These are phyloP conservation scores for Astreopora myriophthalma DNA, from an alignment of 64 coral and sea anemone genomes.

Conservation along the genomic window DNA sequence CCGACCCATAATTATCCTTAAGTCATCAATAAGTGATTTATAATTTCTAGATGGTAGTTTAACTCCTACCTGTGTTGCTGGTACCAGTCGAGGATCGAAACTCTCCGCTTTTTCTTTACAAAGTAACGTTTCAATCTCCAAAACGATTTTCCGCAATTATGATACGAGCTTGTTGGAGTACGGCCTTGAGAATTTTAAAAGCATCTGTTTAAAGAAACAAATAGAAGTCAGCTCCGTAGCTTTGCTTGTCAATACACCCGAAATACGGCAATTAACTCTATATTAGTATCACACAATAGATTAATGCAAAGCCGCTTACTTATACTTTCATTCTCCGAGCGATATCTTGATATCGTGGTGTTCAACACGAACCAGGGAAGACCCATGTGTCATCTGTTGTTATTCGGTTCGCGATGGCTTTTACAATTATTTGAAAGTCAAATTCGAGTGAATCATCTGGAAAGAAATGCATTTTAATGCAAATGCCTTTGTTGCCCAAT, in stretches of 20 bases:
- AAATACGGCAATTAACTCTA: neutral
- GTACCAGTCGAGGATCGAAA: neutral
- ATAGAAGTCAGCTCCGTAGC: neutral
- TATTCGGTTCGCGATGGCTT: neutral
- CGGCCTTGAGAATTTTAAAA: neutral
- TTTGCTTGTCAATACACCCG: neutral
- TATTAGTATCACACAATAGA: neutral
- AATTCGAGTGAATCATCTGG: neutral
- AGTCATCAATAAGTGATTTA: neutral
- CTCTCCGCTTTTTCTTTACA: neutral
- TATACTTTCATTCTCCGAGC: neutral
- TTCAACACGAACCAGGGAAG: neutral
- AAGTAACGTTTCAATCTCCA: neutral
- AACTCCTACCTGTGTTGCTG: neutral
- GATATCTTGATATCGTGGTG: neutral
- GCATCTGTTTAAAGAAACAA: slow-evolving; percentile 35
- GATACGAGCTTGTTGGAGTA: neutral
- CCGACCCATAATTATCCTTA: neutral
- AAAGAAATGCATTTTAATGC: slow-evolving; percentile 8
- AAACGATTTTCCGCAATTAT: too few relatives aligned
- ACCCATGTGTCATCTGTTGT: neutral
- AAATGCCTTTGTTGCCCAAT: slow-evolving; percentile 21
- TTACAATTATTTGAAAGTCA: slow-evolving; percentile 7
- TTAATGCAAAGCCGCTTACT: neutral
- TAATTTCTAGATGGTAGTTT: neutral